Conservation (phyloP, 2,113 vertebrate species). For the Caranx ignobilis region DNA sequence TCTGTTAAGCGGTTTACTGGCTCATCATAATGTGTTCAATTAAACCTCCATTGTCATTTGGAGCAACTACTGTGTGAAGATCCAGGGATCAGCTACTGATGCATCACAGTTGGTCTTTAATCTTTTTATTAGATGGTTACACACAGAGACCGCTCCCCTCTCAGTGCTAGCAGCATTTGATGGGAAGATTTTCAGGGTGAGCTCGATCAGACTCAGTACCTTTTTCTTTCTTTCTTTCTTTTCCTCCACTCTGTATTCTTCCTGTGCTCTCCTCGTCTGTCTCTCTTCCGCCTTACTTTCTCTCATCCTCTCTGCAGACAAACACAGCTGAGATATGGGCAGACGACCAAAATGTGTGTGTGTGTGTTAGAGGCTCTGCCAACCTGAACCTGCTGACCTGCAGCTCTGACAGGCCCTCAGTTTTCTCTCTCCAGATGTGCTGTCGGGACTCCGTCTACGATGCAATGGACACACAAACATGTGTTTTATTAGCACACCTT, state of each 20-base stretch:
- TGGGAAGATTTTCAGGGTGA: not conserved
- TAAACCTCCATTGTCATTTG: not conserved
- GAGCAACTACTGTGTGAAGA: not conserved
- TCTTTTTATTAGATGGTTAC: not conserved
- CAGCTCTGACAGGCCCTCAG: constrained; percentile 13
- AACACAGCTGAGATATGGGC: constrained; percentile 37
- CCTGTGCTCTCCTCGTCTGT: constrained; percentile 11
- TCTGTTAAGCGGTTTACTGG: not conserved
- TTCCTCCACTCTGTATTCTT: constrained; percentile 29
- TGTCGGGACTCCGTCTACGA: not conserved
- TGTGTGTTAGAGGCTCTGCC: constrained; percentile 34
- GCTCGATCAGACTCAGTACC: not conserved
- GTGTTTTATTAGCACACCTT: not conserved
- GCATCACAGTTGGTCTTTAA: not conserved
- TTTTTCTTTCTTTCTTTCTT: not conserved
- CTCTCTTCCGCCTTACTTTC: constrained; percentile 25
- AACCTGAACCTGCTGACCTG: constrained; percentile 57
- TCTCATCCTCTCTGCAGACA: constrained; percentile 33
- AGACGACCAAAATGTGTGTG: constrained; percentile 18
- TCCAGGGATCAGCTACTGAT: not conserved
- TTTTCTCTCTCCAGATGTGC: constrained; percentile 24
- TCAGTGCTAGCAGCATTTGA: not conserved
- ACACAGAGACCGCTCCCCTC: not conserved
- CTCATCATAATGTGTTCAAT: not conserved
- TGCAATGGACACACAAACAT: not conserved